phyloP scores from a whole-genome alignment of 2,888 invertebrate genomes.

The Sphecodes monilicornis region DNA sequence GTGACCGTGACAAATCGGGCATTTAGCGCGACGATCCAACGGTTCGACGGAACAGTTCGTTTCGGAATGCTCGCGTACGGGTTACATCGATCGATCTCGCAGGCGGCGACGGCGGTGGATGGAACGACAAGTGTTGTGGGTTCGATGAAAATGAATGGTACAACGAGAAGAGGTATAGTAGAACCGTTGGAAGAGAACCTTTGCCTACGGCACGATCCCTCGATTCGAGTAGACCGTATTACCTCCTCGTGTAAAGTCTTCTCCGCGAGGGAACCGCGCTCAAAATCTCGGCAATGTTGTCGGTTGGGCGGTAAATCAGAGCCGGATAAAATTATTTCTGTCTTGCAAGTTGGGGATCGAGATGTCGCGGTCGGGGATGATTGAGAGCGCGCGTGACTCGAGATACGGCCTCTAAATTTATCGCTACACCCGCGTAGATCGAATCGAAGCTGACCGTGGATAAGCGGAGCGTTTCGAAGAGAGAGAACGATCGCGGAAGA shows the following conservation, averaged over 20 bases:
- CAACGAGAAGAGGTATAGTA: background rate
- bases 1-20: conserved; percentile 69
- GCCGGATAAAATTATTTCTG: conserved; percentile 54
- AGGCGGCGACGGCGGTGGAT: background rate
- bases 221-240: background rate
- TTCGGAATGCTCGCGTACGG: background rate
- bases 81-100: conserved; percentile 3
- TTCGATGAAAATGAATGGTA: background rate
- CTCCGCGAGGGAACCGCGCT: background rate
- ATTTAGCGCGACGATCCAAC: conserved; percentile 43
- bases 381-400: conserved; percentile 43
- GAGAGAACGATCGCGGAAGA: background rate
- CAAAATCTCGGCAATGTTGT: conserved; percentile 30
- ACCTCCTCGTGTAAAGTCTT: background rate
- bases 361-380: conserved; percentile 56
- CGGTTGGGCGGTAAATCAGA: conserved; percentile 42
- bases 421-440: conserved; percentile 26
- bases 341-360: conserved; percentile 32
- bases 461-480: background rate
- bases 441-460: conserved; percentile 32
- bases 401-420: conserved; percentile 62
- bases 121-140: background rate
- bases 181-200: background rate
- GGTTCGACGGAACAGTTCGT: background rate
- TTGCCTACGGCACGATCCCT: background rate